Conservation (phyloP, 2,888 invertebrate genomes). For the Volucella bombylans region DNA sequence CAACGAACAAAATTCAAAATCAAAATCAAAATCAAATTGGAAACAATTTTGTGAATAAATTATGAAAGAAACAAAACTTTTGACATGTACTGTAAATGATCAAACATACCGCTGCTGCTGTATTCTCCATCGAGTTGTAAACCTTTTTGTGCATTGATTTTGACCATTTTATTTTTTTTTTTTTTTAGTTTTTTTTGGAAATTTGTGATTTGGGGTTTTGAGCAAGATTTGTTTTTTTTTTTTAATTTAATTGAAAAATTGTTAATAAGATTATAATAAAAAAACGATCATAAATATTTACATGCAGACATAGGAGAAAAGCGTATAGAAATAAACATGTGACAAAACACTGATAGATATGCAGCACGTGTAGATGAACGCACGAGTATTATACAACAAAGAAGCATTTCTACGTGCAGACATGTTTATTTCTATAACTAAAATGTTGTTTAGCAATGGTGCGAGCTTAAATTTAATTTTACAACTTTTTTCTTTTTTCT, state of each 20-base stretch:
- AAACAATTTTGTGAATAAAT: slow-evolving; percentile 12
- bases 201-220: slow-evolving; percentile 34
- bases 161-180: slow-evolving; percentile 71
- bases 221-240: slow-evolving; percentile 48
- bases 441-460: slow-evolving; percentile 35
- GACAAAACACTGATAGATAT: not conserved
- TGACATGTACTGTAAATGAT: slow-evolving; percentile 65
- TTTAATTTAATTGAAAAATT: slow-evolving; percentile 50
- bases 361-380: not conserved
- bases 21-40: slow-evolving; percentile 14
- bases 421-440: slow-evolving; percentile 55
- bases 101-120: slow-evolving; percentile 84
- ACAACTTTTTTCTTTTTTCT: slow-evolving; percentile 32
- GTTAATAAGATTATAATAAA: slow-evolving; percentile 44
- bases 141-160: slow-evolving; percentile 81
- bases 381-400: not conserved
- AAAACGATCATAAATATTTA: slow-evolving; percentile 40
- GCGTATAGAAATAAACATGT: slow-evolving; percentile 55
- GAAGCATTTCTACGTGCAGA: slow-evolving; percentile 1
- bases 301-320: slow-evolving; percentile 56
- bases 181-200: slow-evolving; percentile 37
- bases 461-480: slow-evolving; percentile 44
- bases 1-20: slow-evolving; percentile 15
- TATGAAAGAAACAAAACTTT: slow-evolving; percentile 40
- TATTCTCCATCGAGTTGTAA: slow-evolving; percentile 87